Evolutionary conservation across 1,140 invertebrate species (phyloP).

Genomic region (Phymastichus coffea): DNA sequence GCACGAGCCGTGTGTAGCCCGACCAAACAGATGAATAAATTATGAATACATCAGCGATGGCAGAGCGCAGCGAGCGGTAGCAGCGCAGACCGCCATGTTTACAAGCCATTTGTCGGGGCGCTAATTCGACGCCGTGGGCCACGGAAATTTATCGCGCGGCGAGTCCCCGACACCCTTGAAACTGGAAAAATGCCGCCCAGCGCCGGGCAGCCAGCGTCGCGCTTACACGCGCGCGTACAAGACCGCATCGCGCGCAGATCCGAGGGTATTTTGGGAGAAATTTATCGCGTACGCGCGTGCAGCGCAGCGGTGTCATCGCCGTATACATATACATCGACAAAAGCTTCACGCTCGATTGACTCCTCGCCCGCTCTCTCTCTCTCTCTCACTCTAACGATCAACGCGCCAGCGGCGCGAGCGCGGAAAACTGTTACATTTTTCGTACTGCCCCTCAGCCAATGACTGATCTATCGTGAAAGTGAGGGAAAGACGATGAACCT

Average conservation of each 20-base stretch:
- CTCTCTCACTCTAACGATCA: constrained; percentile 21
- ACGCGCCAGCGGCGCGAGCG: not conserved
- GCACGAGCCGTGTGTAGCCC: too few species aligned
- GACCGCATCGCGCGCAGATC: too few species aligned
- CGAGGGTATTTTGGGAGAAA: constrained; percentile 39
- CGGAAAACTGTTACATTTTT: constrained; percentile 13
- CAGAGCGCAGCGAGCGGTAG: too few species aligned
- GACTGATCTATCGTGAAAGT: constrained; percentile 26
- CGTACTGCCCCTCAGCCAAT: constrained; percentile 26
- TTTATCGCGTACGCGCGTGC: constrained; percentile 36
- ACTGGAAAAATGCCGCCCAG: not conserved
- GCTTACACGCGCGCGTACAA: not conserved
- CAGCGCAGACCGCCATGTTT: not conserved
- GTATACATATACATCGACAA: constrained; percentile 38
- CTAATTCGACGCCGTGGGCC: constrained; percentile 1
- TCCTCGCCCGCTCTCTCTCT: constrained; percentile 4
- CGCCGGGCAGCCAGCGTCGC: not conserved
- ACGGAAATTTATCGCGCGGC: constrained; percentile 7
- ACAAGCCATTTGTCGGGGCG: constrained; percentile 19
- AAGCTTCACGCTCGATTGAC: constrained; percentile 45
- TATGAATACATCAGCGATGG: constrained; percentile 4
- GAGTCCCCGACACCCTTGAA: constrained; percentile 3
- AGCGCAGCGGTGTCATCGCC: not conserved
- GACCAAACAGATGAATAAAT: constrained; percentile 23
- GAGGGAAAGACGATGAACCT: not conserved